These are phyloP conservation scores for Carduelis carduelis DNA, from an alignment of 2,797 vertebrate genomes.

Conservation along the genomic window DNA sequence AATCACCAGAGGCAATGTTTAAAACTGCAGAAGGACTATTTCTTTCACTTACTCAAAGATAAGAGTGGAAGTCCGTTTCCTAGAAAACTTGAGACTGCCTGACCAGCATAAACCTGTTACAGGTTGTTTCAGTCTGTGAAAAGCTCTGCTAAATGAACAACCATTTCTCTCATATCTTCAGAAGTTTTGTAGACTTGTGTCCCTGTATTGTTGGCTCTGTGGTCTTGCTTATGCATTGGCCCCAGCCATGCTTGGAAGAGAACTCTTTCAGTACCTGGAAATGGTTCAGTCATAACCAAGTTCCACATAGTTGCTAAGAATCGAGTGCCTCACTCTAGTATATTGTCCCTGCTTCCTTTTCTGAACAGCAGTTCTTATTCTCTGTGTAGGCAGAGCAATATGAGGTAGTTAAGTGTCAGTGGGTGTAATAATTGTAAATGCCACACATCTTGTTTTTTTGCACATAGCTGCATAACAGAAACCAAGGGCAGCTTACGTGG, in stretches of 20 bases:
- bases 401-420: background rate
- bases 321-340: rapidly evolving
- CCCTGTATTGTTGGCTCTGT: background rate
- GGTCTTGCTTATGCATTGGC: background rate
- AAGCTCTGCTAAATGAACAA: background rate
- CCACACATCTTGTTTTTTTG: background rate
- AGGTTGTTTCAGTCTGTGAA: background rate
- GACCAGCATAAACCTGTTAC: background rate
- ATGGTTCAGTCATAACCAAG: background rate
- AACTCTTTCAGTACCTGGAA: background rate
- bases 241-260: background rate
- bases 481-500: background rate
- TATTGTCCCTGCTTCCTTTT: background rate
- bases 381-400: background rate
- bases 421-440: background rate
- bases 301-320: background rate
- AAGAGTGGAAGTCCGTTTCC: background rate
- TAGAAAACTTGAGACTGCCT: background rate
- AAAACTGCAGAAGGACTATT: background rate
- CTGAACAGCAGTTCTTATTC: background rate
- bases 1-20: background rate
- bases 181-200: background rate
- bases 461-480: background rate
- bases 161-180: background rate
- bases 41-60: background rate